Evolutionary conservation across 2,797 vertebrate species (phyloP), one percentile per base, ranked within the genome.

Genomic region (Anguilla marmorata): DNA sequence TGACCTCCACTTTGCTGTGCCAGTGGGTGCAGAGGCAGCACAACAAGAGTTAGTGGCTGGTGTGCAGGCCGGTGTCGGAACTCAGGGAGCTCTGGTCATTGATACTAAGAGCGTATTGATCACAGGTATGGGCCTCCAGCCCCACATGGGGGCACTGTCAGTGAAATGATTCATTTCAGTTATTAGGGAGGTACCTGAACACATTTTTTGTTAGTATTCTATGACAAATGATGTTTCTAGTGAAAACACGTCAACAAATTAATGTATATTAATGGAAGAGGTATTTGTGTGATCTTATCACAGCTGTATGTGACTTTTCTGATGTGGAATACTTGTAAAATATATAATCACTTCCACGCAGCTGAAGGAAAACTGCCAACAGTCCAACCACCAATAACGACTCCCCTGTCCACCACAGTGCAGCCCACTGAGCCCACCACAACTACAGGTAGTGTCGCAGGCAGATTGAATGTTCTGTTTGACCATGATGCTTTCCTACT

Each of bases 61-160:
- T 16, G 90, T 96, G 88, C 88, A 92, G 72, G 90, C 88, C 30
- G 52, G 16, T 0, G 79, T 45, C 3, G 56, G 87, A 0, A 87
- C 83, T 37, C 56, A 24, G 1, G 86, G 88, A 11, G 88, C 85
- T 58, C 87, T 96, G 69, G 89, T 93, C 3, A 92, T 96, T 0
- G 92, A 96, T 89, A 86, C 11, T 14, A 87, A 88, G 88, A 95
- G 93, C 85, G 91, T 96, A 84, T 69, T 88, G 4, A 89, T 96
- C 45, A 92, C 92, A 93, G 95, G 96, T 93, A 88, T 45, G 0
- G n/a, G 24, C 14, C 37, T 41, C 74, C 30, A 76, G 12, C 14
- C 24, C 74, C 74, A 37, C 30, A 41, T 76, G 14, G 33, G 2
- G 56, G 24, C 63, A 27, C 63, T 69, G 8, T 69, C 63, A 7